phyloP scores from a whole-genome alignment of 2,888 invertebrate genomes.

The Conus canariensis region DNA sequence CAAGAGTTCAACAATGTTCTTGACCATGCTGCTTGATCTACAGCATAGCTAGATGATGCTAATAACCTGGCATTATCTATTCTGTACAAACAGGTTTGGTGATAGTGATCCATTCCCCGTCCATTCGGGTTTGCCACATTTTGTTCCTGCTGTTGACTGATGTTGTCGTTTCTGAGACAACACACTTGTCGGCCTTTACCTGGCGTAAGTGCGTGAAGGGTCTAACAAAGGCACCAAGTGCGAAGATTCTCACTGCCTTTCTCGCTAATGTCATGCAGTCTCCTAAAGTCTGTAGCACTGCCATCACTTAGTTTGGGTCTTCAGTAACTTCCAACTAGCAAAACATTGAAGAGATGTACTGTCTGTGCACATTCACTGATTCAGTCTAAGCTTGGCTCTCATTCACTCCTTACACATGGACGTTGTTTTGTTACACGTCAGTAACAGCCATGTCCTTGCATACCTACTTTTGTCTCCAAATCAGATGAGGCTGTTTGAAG shows the following conservation, averaged over 20 bases:
- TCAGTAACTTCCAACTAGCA: not conserved
- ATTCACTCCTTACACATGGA: no score
- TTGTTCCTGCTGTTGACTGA: no score
- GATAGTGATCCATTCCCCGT: not conserved
- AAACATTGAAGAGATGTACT: no score
- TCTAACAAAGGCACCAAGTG: not conserved
- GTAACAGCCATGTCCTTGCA: no score
- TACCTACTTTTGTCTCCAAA: no score
- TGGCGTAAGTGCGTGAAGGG: not conserved
- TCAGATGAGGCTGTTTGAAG: no score
- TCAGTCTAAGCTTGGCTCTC: no score
- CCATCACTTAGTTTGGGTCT: not conserved
- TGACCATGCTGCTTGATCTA: not conserved
- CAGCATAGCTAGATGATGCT: not conserved
- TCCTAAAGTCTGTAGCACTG: not conserved
- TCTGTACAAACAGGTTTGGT: not conserved
- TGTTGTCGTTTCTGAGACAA: not conserved
- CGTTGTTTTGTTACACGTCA: no score
- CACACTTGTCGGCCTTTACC: not conserved
- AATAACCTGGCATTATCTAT: not conserved
- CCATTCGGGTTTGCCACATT: not conserved
- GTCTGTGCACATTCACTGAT: no score
- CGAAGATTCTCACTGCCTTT: not conserved
- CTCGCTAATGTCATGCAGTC: not conserved
- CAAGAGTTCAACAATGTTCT: not conserved